Evolutionary conservation across 2,797 vertebrate species (phyloP).

Genomic region (Lepilemur septentrionalis): DNA sequence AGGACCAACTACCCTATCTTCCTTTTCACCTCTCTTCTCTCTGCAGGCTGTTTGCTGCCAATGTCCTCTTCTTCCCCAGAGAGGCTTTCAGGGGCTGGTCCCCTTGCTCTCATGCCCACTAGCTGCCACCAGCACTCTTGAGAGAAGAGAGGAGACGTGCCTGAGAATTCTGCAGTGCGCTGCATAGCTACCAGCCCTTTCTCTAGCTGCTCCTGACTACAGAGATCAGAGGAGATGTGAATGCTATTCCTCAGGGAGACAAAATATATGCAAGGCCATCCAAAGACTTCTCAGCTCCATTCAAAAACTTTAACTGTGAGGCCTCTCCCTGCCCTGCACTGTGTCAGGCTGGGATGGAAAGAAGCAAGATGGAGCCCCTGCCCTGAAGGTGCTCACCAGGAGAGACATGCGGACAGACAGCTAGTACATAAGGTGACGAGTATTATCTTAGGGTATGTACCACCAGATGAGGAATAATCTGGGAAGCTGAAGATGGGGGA

Average conservation of each 20-base stretch:
- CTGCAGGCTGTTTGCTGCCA: background rate
- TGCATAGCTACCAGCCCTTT: background rate
- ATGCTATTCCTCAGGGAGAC: background rate
- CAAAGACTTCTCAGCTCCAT: background rate
- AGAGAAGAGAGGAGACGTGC: background rate
- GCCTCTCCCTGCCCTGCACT: background rate
- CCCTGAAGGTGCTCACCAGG: background rate
- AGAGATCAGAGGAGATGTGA: background rate
- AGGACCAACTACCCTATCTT: background rate
- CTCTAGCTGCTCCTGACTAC: background rate
- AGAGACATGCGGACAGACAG: background rate
- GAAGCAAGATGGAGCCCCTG: background rate
- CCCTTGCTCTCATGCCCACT: background rate
- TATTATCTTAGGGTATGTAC: background rate
- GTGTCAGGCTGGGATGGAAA: background rate
- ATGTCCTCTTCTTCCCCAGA: background rate
- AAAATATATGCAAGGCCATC: background rate
- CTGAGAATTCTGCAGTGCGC: background rate
- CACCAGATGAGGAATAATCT: background rate
- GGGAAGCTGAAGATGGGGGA: background rate
- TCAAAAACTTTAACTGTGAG: background rate
- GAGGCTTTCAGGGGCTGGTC: background rate
- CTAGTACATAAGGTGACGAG: background rate
- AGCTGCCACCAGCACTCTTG: background rate
- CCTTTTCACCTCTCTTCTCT: background rate